These are phyloP conservation scores for Acipenser oxyrinchus DNA, from an alignment of 2,797 vertebrate species.

Conservation along the genomic window DNA sequence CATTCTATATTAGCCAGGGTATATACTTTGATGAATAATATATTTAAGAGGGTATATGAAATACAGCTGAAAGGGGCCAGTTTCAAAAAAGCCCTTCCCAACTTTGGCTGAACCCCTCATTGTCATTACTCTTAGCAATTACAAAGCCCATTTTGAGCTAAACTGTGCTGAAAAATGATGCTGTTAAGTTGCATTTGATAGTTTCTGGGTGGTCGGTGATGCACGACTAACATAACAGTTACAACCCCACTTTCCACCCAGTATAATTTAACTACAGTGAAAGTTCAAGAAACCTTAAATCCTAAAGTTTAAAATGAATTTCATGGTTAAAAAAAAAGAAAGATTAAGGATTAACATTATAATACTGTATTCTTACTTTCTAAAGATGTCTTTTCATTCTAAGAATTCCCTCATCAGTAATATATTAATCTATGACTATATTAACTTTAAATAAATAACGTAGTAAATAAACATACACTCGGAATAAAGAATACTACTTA, in stretches of 20 bases:
- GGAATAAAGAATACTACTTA: no score
- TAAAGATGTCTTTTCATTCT: no score
- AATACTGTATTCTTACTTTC: no score
- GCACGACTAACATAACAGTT: constrained; percentile 45
- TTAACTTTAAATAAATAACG: no score
- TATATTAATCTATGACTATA: no score
- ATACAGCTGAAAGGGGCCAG: neutral
- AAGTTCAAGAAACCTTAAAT: constrained; percentile 6
- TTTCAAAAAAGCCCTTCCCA: constrained; percentile 14
- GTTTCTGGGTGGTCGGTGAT: constrained; percentile 39
- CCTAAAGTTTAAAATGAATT: constrained; percentile 6
- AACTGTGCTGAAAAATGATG: constrained; percentile 26
- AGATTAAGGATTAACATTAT: neutral
- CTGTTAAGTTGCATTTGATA: constrained; percentile 39
- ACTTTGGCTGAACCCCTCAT: constrained; percentile 42
- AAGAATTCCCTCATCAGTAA: no score
- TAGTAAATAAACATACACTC: no score
- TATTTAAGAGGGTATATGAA: neutral
- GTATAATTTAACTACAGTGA: constrained; percentile 6
- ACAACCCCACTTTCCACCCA: constrained; percentile 26
- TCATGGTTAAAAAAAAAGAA: constrained; percentile 11
- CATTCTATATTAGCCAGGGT: no score
- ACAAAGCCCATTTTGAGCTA: constrained; percentile 29
- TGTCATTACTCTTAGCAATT: constrained; percentile 26
- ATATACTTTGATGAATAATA: no score